Conservation (phyloP, 2,797 vertebrate species). For the Buphagus erythrorhynchus region DNA sequence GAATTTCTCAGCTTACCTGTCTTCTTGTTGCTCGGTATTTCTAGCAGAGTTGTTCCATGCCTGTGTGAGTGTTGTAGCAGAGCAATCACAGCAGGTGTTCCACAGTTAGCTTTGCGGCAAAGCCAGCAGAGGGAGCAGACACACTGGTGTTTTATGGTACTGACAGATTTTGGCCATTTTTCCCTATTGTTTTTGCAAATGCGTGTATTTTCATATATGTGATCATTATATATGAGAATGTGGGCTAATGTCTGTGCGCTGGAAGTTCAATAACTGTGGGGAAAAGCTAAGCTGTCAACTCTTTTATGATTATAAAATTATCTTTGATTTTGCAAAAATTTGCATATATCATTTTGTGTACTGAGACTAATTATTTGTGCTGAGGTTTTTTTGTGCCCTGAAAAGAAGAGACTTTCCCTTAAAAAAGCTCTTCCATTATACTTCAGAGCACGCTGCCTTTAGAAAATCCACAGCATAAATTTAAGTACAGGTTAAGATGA, state of each 20-base stretch:
- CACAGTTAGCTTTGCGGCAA: constrained; percentile 12
- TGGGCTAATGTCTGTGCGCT: neutral
- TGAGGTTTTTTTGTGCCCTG: neutral
- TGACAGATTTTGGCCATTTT: neutral
- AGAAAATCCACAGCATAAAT: neutral
- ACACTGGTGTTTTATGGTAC: neutral
- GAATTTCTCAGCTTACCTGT: neutral
- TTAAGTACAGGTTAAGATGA: constrained; percentile 40
- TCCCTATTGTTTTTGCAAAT: neutral
- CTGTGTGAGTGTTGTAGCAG: neutral
- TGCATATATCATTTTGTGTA: neutral
- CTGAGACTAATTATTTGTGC: neutral
- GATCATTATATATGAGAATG: neutral
- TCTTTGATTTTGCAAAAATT: neutral
- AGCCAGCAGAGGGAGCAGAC: constrained; percentile 75
- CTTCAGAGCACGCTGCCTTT: neutral
- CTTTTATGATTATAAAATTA: neutral
- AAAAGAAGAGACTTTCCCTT: neutral
- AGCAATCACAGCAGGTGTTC: neutral
- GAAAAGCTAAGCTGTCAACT: neutral
- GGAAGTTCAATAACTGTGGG: neutral
- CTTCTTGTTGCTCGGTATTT: neutral
- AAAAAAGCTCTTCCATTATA: neutral
- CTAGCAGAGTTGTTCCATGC: neutral
- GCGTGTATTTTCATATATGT: neutral